Base-by-base conservation (phyloP, 2,888 invertebrate species). In the Chrysina gloriosa region DNA sequence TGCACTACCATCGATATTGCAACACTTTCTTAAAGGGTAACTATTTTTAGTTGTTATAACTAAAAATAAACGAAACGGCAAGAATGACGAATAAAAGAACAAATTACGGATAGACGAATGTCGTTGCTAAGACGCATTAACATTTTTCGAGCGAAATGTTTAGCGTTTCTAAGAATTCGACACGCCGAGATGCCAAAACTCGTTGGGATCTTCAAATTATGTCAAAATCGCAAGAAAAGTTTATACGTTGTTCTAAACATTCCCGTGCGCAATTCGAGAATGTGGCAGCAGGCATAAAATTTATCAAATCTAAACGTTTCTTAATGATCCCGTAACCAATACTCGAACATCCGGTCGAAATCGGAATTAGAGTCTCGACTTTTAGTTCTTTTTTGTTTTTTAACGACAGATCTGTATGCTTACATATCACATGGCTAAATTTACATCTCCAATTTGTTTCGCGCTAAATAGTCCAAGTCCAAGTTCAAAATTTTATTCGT, bases 261-360 rank as follows among this genome's bases (percentile, higher is more conserved):
- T 11, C 36, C 36, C n/a, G 36, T 36, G n/a, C 36, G 36, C 36
- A 11, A 11, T 36, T 36, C 36, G 4, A 36, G 36, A 36, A 14
- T 14, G 36, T n/a, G n/a, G n/a, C n/a, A n/a, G n/a, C 4, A 36
- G 36, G 14, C 36, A 36, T 36, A 36, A 36, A 36, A 36, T 36
- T 36, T 36, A 36, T 36, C 36, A 36, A 36, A 36, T 36, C 36
- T 4, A 36, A 36, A 36, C 36, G 36, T 36, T n/a, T 36, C 36
- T 36, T 36, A 36, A 36, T 36, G 14, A 14, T 36, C 36, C 11
- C 14, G 11, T 36, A 36, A 36, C 36, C 36, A n/a, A 36, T 36
- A 36, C n/a, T 36, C 36, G 36, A 11, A 36, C 36, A 36, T 36
- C 36, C 36, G 36, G 36, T 36, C 36, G n/a, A 36, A 36, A 36